A percentile compares a stretch with the other conserved stretches of the same genome.
phyloP scores from a whole-genome alignment of 2,888 invertebrate species.

The Oxycera nigricornis region DNA sequence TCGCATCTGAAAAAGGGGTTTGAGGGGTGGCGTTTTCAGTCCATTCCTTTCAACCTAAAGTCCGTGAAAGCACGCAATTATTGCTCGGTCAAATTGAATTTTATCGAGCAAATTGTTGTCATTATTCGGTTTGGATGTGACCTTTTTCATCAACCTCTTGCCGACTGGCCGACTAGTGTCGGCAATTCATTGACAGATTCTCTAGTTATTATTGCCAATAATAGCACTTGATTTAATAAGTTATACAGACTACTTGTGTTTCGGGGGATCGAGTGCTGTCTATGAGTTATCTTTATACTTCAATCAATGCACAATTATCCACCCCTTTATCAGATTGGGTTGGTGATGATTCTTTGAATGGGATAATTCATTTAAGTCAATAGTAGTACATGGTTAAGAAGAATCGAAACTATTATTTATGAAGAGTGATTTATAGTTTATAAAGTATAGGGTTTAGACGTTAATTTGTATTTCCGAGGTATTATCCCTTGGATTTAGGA shows the following conservation, averaged over 20 bases:
- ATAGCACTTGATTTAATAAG: constrained; percentile 21
- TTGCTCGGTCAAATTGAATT: constrained; percentile 18
- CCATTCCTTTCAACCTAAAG: neutral
- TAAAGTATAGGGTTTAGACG: too few species aligned
- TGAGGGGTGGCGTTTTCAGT: neutral
- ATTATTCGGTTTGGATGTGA: neutral
- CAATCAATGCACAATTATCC: constrained; percentile 38
- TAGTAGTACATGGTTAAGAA: neutral
- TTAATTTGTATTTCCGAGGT: too few species aligned
- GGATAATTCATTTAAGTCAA: constrained; percentile 10
- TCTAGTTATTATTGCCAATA: constrained; percentile 6
- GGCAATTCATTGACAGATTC: constrained; percentile 3
- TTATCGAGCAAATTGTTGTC: constrained; percentile 23
- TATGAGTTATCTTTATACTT: constrained; percentile 36
- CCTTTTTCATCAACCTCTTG: constrained; percentile 17
- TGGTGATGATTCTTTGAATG: neutral
- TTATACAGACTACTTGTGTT: neutral
- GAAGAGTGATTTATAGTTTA: neutral
- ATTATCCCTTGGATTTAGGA: too few species aligned
- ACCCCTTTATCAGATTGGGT: constrained; percentile 35
- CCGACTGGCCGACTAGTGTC: neutral
- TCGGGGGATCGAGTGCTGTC: neutral
- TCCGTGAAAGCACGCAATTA: neutral
- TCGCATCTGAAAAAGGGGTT: neutral
- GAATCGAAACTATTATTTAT: neutral